Evolutionary conservation across 2,797 vertebrate species (phyloP), one percentile per base, ranked within the genome.

Genomic region (Hyperoplus lanceolatus): DNA sequence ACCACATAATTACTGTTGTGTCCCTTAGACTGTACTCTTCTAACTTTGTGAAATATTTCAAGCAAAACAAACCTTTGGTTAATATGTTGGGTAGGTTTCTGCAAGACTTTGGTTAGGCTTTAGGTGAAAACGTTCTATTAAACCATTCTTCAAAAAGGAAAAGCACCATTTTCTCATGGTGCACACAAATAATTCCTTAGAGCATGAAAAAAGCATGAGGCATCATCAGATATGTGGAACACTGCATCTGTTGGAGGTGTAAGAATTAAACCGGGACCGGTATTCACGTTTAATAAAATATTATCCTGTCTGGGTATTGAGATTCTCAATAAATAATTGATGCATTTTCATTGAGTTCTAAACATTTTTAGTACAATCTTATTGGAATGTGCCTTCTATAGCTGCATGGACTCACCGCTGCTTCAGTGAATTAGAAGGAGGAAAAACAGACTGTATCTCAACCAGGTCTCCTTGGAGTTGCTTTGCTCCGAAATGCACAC

Each of bases 221-320:
- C 66, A 50, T 21, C 38, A 57, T 21, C 38, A 57, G 21, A 55
- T 41, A 41, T 11, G 29, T n/a, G 10, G 18, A 49, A 15, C 15
- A 38, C 48, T 12, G 21, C 4, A 8, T 50, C n/a, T 43, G 10
- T 8, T 16, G 4, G 14, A n/a, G 45, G 49, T 55, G 45, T 41
- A 18, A 51, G 36, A 43, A 16, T 10, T 6, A 6, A 43, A 18
- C 4, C 55, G 38, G 21, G 18, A 45, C 46, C 36, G 18, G 45
- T 60, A 59, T 43, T 60, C 11, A 70, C 50, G 12, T 12, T 43
- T 43, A 11, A 50, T 63, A 63, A 58, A 64, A 57, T 4, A 70
- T 58, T 21, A 39, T 9, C 6, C 46, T 14, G 53, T 46, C 45
- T 70, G 42, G 16, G 53, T 15, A 15, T 18, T 42, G 1, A 58